These are phyloP conservation scores for Pimephales promelas DNA, from an alignment of 2,113 vertebrate species.

Conservation along the genomic window DNA sequence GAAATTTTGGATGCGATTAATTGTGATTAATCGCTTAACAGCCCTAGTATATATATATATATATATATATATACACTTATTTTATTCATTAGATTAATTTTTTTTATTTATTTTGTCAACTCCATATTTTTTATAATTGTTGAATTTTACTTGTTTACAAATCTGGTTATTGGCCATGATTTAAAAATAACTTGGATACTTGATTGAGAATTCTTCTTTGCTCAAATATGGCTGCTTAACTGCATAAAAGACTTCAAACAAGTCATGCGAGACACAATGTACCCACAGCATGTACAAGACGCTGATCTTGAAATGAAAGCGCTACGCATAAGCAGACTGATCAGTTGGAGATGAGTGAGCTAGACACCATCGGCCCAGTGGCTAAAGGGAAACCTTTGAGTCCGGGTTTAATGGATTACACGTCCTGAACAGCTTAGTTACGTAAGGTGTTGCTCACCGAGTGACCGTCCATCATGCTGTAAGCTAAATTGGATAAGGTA, in stretches of 20 bases:
- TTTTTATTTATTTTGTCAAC: neutral
- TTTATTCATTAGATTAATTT: neutral
- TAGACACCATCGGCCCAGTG: neutral
- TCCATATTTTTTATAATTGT: neutral
- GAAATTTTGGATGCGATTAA: too few relatives aligned
- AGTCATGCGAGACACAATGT: neutral
- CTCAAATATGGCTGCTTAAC: neutral
- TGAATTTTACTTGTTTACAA: neutral
- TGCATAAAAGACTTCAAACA: neutral
- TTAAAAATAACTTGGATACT: neutral
- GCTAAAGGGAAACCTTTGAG: neutral
- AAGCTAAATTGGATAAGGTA: neutral
- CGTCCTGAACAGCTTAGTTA: conserved; percentile 23
- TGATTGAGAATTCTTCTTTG: neutral
- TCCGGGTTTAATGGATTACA: conserved; percentile 38
- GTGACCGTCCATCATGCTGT: neutral
- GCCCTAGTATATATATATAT: too few relatives aligned
- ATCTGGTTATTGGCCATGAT: neutral
- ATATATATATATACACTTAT: neutral
- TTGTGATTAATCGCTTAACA: too few relatives aligned
- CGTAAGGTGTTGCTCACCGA: neutral
- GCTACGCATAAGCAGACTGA: neutral
- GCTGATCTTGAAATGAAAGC: neutral
- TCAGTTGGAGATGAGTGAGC: conserved; percentile 1
- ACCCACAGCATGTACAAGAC: neutral